Conservation (phyloP, 2,113 vertebrate species). For the Microtus oregoni region DNA sequence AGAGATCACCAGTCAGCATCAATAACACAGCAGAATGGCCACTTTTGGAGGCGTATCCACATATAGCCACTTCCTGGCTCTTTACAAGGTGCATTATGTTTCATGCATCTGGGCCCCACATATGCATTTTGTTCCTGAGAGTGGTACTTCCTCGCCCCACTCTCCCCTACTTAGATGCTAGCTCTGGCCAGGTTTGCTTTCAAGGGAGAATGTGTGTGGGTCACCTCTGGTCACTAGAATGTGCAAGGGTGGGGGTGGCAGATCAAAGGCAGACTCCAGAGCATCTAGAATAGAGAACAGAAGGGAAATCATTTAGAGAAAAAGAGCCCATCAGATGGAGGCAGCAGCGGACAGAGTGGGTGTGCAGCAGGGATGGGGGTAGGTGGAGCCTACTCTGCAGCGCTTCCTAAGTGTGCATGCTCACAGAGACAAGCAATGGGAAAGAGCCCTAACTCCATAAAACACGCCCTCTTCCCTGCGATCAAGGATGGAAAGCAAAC, state of each 20-base stretch:
- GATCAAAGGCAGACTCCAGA: background rate
- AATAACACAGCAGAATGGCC: background rate
- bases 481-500: conserved; percentile 23
- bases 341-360: background rate
- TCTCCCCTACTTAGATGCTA: background rate
- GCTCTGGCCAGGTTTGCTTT: background rate
- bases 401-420: background rate
- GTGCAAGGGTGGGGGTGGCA: rapidly evolving
- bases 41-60: background rate
- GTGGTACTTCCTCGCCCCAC: too few relatives aligned
- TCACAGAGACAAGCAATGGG: background rate
- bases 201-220: background rate
- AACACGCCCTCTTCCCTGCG: background rate
- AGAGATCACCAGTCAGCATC: background rate
- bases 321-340: background rate
- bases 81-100: background rate
- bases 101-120: background rate
- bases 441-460: background rate
- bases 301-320: background rate
- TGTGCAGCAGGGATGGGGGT: rapidly evolving
- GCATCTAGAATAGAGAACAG: background rate
- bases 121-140: rapidly evolving
- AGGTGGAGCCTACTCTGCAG: background rate
- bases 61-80: background rate
- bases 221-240: background rate